Conservation (phyloP, 2,797 vertebrate genomes). For the Acanthurus tractus region DNA sequence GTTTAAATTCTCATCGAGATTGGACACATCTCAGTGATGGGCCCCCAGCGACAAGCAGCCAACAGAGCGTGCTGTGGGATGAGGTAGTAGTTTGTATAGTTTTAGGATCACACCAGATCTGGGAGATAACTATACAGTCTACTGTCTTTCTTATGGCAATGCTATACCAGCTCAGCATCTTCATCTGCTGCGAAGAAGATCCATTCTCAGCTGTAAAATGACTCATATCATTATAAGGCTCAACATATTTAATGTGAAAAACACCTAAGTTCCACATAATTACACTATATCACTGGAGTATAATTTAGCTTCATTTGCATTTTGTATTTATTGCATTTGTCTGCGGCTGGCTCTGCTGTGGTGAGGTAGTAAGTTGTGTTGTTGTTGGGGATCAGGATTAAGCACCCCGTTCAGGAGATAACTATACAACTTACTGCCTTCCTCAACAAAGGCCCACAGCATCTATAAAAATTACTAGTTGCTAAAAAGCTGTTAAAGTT, state of each 20-base stretch:
- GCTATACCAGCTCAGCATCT: constrained; percentile 67
- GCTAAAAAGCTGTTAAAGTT: neutral
- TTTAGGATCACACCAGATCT: constrained; percentile 99
- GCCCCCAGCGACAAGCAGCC: constrained; percentile 35
- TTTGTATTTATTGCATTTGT: constrained; percentile 17
- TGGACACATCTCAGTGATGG: constrained; percentile 31
- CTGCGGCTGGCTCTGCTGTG: constrained; percentile 76
- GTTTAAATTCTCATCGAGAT: constrained; percentile 19
- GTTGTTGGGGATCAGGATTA: constrained; percentile 93
- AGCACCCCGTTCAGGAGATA: constrained; percentile 92
- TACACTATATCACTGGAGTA: neutral
- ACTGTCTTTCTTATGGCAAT: constrained; percentile 96
- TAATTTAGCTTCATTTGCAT: constrained; percentile 9
- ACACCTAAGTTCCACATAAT: neutral
- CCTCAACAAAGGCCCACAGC: constrained; percentile 77
- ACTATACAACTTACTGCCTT: constrained; percentile 99
- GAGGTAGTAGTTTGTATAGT: constrained; percentile 99
- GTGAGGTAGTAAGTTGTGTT: constrained; percentile 99
- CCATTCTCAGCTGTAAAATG: neutral
- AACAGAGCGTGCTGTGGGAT: constrained; percentile 87
- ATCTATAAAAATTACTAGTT: constrained; percentile 9
- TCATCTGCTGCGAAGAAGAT: constrained; percentile 21
- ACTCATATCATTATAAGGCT: neutral
- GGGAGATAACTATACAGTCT: constrained; percentile 99
- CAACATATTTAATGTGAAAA: neutral